These are phyloP conservation scores for Xenopus borealis DNA, from an alignment of 2,113 vertebrate genomes.

Conservation along the genomic window DNA sequence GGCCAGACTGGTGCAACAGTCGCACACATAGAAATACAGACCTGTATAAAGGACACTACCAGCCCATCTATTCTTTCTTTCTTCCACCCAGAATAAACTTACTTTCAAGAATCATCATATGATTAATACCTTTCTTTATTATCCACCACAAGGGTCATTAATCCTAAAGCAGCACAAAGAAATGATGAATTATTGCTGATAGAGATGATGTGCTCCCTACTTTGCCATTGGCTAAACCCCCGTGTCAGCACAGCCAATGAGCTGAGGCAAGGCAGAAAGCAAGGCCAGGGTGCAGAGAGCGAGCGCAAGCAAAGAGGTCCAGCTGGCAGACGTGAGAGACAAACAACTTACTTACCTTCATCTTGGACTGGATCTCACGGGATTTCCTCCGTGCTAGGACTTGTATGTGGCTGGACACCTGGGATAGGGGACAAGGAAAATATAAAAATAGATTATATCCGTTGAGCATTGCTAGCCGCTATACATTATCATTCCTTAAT, in stretches of 20 bases:
- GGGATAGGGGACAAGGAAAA: neutral
- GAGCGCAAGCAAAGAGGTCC: neutral
- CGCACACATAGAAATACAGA: neutral
- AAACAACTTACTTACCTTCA: conserved; percentile 55
- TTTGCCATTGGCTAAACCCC: conserved; percentile 22
- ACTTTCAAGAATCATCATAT: no score
- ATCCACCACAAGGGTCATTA: no score
- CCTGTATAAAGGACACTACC: neutral
- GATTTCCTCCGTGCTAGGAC: conserved; percentile 63
- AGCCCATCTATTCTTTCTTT: no score
- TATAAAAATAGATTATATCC: no score
- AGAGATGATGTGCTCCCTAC: no score
- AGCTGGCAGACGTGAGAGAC: conserved; percentile 4
- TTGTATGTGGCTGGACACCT: conserved; percentile 65
- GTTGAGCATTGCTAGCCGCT: neutral
- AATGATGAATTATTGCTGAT: neutral
- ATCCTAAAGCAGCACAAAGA: no score
- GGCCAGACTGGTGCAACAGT: neutral
- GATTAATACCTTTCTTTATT: no score
- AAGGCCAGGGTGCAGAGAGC: neutral
- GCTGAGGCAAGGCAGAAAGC: conserved; percentile 16
- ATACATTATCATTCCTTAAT: no score
- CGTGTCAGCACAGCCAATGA: conserved; percentile 50
- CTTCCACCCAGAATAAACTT: no score
- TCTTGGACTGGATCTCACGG: conserved; percentile 63